phyloP scores from a whole-genome alignment of 2,113 vertebrate species.

The Semnornis frantzii region DNA sequence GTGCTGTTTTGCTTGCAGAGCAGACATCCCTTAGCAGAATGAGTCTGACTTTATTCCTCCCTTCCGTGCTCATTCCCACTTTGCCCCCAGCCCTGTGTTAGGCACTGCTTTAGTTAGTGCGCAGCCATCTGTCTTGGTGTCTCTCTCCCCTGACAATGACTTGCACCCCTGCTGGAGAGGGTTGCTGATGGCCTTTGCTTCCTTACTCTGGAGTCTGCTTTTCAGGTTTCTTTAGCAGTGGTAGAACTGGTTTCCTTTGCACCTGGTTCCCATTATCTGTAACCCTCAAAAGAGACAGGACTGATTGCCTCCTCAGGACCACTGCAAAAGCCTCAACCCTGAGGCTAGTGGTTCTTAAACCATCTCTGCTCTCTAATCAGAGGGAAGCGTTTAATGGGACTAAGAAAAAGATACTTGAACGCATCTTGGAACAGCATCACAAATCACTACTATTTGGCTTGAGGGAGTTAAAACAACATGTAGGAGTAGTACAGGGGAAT shows the following conservation, averaged over 20 bases:
- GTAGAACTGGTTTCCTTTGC: neutral
- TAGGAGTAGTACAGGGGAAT: neutral
- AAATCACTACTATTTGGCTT: neutral
- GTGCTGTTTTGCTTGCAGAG: neutral
- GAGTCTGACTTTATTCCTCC: neutral
- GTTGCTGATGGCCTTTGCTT: neutral
- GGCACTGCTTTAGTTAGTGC: neutral
- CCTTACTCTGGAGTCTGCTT: neutral
- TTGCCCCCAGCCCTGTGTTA: neutral
- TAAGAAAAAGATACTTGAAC: neutral
- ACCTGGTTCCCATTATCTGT: neutral
- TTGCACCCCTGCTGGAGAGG: neutral
- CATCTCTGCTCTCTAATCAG: neutral
- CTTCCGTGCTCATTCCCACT: accelerated
- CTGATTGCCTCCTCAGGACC: neutral
- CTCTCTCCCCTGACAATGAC: neutral
- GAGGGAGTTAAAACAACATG: neutral
- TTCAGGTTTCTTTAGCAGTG: neutral
- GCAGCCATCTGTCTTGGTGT: neutral
- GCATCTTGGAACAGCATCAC: neutral
- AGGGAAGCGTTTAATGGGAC: neutral
- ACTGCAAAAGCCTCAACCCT: neutral
- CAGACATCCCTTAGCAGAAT: neutral
- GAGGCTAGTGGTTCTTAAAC: neutral
- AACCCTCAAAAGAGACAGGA: neutral